Conservation (phyloP, 2,888 invertebrate species). For the Stomorhina lunata region DNA sequence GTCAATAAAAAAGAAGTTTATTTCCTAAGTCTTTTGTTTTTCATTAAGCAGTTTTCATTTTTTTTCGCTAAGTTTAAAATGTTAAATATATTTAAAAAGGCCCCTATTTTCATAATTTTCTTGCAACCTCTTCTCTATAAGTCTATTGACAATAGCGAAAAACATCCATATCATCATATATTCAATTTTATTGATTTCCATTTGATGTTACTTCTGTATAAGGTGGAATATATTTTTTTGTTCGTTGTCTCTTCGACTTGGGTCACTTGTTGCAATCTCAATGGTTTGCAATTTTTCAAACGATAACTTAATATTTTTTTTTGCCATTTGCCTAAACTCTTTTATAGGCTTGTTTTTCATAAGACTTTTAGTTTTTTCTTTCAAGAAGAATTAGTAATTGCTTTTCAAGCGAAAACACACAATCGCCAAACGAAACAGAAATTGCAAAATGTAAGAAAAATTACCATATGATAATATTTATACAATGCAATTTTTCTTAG, state of each 20-base stretch:
- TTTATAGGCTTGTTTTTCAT: neutral
- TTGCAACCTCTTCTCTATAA: neutral
- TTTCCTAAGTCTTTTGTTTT: neutral
- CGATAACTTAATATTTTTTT: slow-evolving; percentile 5
- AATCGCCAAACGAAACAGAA: slow-evolving; percentile 16
- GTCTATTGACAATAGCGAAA: neutral
- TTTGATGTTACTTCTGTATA: slow-evolving; percentile 45
- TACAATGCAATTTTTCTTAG: slow-evolving; percentile 50
- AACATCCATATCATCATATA: slow-evolving; percentile 12
- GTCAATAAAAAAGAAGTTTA: neutral
- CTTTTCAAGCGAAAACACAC: slow-evolving; percentile 22
- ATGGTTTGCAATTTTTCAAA: neutral
- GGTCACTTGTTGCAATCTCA: slow-evolving; percentile 54
- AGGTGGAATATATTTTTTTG: slow-evolving; percentile 36
- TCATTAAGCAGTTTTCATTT: neutral
- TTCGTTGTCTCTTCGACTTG: slow-evolving; percentile 25
- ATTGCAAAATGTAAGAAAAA: slow-evolving; percentile 59
- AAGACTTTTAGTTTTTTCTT: slow-evolving; percentile 17
- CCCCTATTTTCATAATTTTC: neutral
- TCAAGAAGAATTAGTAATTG: slow-evolving; percentile 59
- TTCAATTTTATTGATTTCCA: slow-evolving; percentile 30
- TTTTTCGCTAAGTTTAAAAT: too few relatives aligned
- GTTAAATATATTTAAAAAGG: neutral
- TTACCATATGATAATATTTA: slow-evolving; percentile 74
- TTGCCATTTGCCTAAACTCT: neutral